Base-by-base conservation (phyloP, 2,797 vertebrate species). In the Acanthornis magna region DNA sequence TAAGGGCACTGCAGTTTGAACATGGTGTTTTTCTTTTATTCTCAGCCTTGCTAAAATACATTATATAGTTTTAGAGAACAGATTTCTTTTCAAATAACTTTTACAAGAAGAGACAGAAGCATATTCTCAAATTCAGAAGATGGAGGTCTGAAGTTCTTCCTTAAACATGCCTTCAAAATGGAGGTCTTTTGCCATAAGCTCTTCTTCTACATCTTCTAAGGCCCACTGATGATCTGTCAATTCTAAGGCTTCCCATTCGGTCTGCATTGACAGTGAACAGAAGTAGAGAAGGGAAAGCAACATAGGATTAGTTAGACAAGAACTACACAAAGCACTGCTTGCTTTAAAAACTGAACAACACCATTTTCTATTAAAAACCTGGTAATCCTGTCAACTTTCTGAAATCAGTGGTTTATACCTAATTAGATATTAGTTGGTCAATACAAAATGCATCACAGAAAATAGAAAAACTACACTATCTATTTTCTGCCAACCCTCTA, bases 161-260 rank as follows among this genome's bases (percentile, higher is more conserved):
- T 98, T 99, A 97, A 99, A 99, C 98, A 99, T 99, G 97, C 99
- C 99, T 97, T 99, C 99, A 62, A 99, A 98, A 97, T 99, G 99
- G 96, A 99, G 98, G 93, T 99, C 99, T 95, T 98, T 98, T 97
- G 98, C 98, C 99, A 99, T 99, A 89, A 99, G 98, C 85, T 99
- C 99, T 20, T 99, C 99, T 96, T 99, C 99, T 36, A 99, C 98
- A 67, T 98, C 98, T 88, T 99, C 99, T 40, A 99, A 98, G 4
- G 99, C 99, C 99, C 99, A 99, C 77, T 99, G 99, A 97, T 99
- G 99, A 97, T 99, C 99, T 3, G 99, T 99, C 94, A 99, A 93
- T 95, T 99, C 99, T 93, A 99, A 97, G 55, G 99, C 99, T 96
- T 99, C 99, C 99, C 99, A 99, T 93, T 99, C 99, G 1, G 99